Percentiles rank a stretch among this genome's conserved stretches.
phyloP scores from a whole-genome alignment of 1,140 invertebrate genomes.

The Heliothis subflexa region DNA sequence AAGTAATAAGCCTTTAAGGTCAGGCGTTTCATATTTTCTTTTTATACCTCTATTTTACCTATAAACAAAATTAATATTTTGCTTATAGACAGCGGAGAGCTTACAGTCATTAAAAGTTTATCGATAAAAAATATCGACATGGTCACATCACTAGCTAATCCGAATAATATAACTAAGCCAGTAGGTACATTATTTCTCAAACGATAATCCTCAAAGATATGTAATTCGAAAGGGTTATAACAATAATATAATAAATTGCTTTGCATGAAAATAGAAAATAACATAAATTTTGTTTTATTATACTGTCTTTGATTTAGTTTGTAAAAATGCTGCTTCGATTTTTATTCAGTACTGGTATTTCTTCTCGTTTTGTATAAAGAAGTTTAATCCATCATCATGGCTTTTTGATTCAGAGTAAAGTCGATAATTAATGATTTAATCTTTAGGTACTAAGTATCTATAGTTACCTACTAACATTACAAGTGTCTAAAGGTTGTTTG shows the following conservation, averaged over 20 bases:
- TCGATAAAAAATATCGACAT: background rate
- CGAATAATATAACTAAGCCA: slow-evolving; percentile 6
- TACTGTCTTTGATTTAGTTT: background rate
- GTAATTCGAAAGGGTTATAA: slow-evolving; percentile 1
- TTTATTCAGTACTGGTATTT: no score
- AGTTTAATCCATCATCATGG: no score
- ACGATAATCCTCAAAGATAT: slow-evolving; percentile 9
- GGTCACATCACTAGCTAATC: background rate
- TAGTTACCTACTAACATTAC: no score
- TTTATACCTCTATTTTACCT: background rate
- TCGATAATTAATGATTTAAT: no score
- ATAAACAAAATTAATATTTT: no score
- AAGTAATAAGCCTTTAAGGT: background rate
- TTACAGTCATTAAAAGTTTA: background rate
- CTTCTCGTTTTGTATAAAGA: no score
- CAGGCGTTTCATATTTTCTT: background rate
- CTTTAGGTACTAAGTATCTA: no score
- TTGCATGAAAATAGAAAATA: background rate
- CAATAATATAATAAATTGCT: slow-evolving; percentile 27
- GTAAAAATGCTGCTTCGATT: no score
- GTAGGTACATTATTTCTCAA: slow-evolving; percentile 1
- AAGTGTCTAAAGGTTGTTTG: no score
- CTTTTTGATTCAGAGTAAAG: no score
- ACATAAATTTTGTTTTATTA: slow-evolving; percentile 18
- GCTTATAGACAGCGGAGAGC: no score